Base-by-base conservation (phyloP, 2,888 invertebrate genomes). In the Mechanitis mazaeus region DNA sequence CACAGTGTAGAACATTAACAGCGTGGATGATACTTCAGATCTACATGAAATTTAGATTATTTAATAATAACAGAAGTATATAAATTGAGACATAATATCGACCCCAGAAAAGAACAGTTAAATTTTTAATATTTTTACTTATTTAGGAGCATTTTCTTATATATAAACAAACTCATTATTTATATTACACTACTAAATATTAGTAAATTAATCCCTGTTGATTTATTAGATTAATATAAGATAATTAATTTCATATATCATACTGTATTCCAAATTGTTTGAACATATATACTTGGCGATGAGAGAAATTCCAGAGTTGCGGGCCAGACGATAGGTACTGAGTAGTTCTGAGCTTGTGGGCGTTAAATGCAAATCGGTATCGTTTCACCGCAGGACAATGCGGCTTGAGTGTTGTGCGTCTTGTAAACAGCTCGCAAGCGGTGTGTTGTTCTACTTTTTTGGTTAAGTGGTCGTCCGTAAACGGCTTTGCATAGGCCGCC, bases 391-490 rank as follows among this genome's bases (percentile, higher is more conserved):
- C 78, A 79, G 78, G 80, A 87, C 88, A 89, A 89, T 87, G 85
- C 83, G 75, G 78, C 69, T 75, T 77, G 74, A 79, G 87, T 90
- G 90, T 89, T 80, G 83, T 76, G 76, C 78, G 77, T 81, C 85
- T 79, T 89, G 90, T 89, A 86, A 90, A 89, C 89, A 88, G 76
- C 79, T 72, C 75, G 73, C 81, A 78, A 82, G 79, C 78, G 82
- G 84, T 82, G 84, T 80, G 85, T 81, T 83, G 88, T 85, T 85
- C 85, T 85, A 87, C 90, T 89, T 89, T 89, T 90, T 90, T 89
- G 87, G 89, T 80, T 86, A 84, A 88, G 84, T 81, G 81, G 79
- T 81, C 75, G 73, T 75, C 87, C 90, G 75, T 88, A 89, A 83
- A 85, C 80, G 88, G 89, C 66, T 70, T 68, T 75, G 80, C 77